These are phyloP conservation scores for Python bivittatus DNA, from an alignment of 2,113 vertebrate genomes.

Conservation along the genomic window DNA sequence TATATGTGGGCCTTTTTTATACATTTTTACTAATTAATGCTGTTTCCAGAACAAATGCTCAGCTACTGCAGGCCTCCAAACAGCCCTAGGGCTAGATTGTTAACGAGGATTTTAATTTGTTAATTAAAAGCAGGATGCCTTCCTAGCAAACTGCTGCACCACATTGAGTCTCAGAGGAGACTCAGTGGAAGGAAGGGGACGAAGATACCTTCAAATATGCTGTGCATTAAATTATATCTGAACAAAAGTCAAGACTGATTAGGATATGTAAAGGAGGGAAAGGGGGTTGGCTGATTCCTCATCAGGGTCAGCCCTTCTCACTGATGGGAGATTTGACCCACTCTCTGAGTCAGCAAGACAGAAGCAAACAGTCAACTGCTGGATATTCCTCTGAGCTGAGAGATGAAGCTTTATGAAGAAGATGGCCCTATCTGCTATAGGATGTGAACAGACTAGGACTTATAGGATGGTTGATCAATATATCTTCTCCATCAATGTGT, in stretches of 20 bases:
- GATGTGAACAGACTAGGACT: too few species aligned
- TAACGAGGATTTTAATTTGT: conserved; percentile 81
- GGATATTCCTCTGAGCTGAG: background rate
- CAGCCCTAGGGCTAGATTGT: conserved; percentile 71
- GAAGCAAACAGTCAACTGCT: background rate
- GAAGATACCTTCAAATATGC: background rate
- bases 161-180: conserved; percentile 23
- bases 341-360: background rate
- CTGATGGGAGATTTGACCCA: background rate
- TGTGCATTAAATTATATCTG: background rate
- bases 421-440: background rate
- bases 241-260: background rate
- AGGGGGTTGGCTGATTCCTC: background rate
- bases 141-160: conserved; percentile 63
- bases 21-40: conserved; percentile 74
- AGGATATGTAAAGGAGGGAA: background rate
- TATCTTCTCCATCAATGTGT: background rate
- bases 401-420: background rate
- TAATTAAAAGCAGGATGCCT: conserved; percentile 74
- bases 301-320: background rate
- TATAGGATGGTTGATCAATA: background rate
- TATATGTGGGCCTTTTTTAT: conserved; percentile 62
- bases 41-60: conserved; percentile 74
- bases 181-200: conserved; percentile 2
- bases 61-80: conserved; percentile 71